Evolutionary conservation across 2,797 vertebrate species (phyloP), one percentile per base, ranked within the genome.

Genomic region (Sebastes diaconus): DNA sequence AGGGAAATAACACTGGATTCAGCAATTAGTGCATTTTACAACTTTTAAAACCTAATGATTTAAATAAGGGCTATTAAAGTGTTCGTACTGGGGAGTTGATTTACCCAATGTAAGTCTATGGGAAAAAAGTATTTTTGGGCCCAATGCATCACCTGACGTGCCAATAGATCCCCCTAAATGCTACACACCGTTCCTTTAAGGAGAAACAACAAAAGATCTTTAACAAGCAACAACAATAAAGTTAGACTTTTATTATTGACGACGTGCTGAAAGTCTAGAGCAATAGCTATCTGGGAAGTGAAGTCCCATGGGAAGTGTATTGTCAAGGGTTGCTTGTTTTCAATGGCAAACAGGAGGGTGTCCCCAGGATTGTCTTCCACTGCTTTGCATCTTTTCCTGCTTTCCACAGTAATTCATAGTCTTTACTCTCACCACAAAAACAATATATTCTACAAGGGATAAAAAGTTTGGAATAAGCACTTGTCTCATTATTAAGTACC

Each of bases 401-500:
- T 20, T 75, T 68, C 18, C 2, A 55, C 25, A 22, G 22, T 55
- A 30, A 63, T 73, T 59, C 58, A 65, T 22, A 27, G 20, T 13
- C 42, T 73, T 80, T 66, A 20, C 58, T 79, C 42, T 79, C 70
- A 59, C 59, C 73, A 36, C 36, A 67, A 78, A 68, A 74, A 65
- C 68, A 76, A 22, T 50, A 27, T 14, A 57, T 39, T 80, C 46
- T 57, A 46, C 32, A 29, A 36, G 68, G 77, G 22, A 68, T 79
- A 66, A 27, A 59, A 83, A 81, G 71, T 88, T 84, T 71, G 10
- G 54, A 79, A 75, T 71, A 81, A 64, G 68, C 63, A 54, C 66
- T 67, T 39, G 54, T 77, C 70, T 80, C 64, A 81, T 80, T 74
- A 78, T 73, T 75, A 67, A 78, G 63, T 70, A 71, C 50, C 27